Conservation (phyloP, 92 coral and sea anemone genomes). For the Epizoanthus stellaris region DNA sequence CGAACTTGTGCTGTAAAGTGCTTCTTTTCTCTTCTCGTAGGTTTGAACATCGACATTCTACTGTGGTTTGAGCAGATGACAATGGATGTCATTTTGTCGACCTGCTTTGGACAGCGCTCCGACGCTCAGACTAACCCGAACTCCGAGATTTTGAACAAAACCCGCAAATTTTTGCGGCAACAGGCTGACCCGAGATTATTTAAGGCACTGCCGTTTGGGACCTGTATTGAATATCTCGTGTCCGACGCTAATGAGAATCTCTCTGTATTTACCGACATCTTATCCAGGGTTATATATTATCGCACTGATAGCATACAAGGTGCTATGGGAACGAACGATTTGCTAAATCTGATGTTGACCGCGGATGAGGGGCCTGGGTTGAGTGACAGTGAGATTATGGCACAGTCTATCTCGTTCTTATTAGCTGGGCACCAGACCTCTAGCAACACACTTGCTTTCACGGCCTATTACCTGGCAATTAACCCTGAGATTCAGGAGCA, state of each 20-base stretch:
- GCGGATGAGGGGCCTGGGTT: slow-evolving; percentile 1
- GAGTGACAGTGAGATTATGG: slow-evolving; percentile 31
- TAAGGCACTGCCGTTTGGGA: slow-evolving; percentile 14
- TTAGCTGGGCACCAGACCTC: slow-evolving; percentile 26
- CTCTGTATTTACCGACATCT: background rate
- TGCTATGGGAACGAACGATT: slow-evolving; percentile 3
- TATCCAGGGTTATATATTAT: slow-evolving; percentile 17
- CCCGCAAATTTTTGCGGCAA: background rate
- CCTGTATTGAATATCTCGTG: background rate
- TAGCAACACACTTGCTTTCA: slow-evolving; percentile 29
- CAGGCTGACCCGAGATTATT: background rate
- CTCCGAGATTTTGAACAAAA: slow-evolving; percentile 55
- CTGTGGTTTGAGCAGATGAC: slow-evolving; percentile 79
- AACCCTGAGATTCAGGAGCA: slow-evolving; percentile 30
- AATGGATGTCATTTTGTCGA: slow-evolving; percentile 66
- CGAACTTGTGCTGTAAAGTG: background rate
- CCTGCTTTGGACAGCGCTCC: slow-evolving; percentile 71
- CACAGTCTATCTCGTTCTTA: background rate
- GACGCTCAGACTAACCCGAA: slow-evolving; percentile 70
- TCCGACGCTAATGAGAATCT: background rate
- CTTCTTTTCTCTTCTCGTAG: slow-evolving; percentile 24
- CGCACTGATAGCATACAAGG: slow-evolving; percentile 2
- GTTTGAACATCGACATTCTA: slow-evolving; percentile 63
- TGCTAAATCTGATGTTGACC: slow-evolving; percentile 22
- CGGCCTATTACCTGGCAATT: slow-evolving; percentile 24